phyloP scores from a whole-genome alignment of 1,140 invertebrate genomes.

The Pseudoatta argentina region DNA sequence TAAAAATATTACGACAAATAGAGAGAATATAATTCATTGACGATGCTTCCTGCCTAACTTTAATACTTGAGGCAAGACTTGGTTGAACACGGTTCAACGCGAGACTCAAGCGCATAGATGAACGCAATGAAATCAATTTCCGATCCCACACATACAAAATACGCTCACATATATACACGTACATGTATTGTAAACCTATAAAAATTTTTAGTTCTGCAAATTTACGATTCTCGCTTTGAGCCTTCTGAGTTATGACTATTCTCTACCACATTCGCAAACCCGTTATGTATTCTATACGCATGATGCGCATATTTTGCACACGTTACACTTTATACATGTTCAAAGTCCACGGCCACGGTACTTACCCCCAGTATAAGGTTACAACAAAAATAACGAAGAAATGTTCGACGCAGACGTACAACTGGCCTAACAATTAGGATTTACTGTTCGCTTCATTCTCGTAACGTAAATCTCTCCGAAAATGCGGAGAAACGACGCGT shows the following conservation, averaged over 20 bases:
- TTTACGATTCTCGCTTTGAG: constrained; percentile 62
- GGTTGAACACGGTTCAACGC: background rate
- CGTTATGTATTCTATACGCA: constrained; percentile 38
- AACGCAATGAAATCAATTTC: constrained; percentile 50
- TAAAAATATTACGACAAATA: no score
- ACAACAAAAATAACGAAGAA: constrained; percentile 68
- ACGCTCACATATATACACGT: no score
- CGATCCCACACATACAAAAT: background rate
- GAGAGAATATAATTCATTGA: no score
- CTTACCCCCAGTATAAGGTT: constrained; percentile 61
- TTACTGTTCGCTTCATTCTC: constrained; percentile 54
- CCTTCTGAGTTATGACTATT: constrained; percentile 63
- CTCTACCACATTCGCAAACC: constrained; percentile 66
- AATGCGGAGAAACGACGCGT: constrained; percentile 4
- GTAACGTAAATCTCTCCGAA: constrained; percentile 61
- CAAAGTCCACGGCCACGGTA: constrained; percentile 45
- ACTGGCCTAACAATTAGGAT: constrained; percentile 62
- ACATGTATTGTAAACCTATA: background rate
- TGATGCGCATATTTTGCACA: constrained; percentile 64
- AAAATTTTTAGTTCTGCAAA: constrained; percentile 62
- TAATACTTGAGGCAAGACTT: background rate
- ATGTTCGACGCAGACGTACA: constrained; percentile 35
- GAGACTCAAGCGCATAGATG: background rate
- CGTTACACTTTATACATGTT: constrained; percentile 70
- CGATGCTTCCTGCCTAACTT: no score